A percentile compares a stretch with the other conserved stretches of the same genome.
Conservation (phyloP, 2,113 vertebrate species). For the Odontophorus gujanensis region DNA sequence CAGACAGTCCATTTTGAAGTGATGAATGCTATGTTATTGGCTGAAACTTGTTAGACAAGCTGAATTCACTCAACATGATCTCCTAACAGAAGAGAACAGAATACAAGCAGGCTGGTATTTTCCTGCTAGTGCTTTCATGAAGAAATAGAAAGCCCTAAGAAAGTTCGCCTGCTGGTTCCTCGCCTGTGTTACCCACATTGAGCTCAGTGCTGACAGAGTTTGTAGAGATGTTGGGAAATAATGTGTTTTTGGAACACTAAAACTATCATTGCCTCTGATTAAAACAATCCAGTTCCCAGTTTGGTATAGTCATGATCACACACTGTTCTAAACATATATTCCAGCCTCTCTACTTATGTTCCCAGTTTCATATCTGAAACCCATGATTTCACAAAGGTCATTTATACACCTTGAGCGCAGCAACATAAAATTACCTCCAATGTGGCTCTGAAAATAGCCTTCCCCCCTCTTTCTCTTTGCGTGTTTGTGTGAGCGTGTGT, state of each 20-base stretch:
- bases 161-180: slow-evolving; percentile 22
- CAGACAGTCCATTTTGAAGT: not conserved
- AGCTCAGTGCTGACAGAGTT: slow-evolving; percentile 19
- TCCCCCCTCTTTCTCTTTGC: not conserved
- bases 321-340: slow-evolving; percentile 68
- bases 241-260: slow-evolving; percentile 54
- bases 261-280: slow-evolving; percentile 71
- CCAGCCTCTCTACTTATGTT: slow-evolving; percentile 61
- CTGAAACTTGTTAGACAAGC: not conserved
- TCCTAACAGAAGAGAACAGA: slow-evolving; percentile 25
- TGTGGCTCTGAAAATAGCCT: slow-evolving; percentile 66
- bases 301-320: slow-evolving; percentile 68
- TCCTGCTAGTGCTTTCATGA: not conserved
- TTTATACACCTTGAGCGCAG: slow-evolving; percentile 73
- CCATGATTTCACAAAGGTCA: slow-evolving; percentile 77
- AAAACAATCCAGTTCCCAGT: slow-evolving; percentile 69
- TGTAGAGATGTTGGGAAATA: slow-evolving; percentile 51
- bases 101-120: slow-evolving; percentile 38
- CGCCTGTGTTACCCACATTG: not conserved
- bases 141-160: slow-evolving; percentile 23
- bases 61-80: slow-evolving; percentile 37
- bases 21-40: slow-evolving; percentile 37
- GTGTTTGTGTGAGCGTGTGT: not conserved
- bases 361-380: slow-evolving; percentile 64
- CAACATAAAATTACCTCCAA: slow-evolving; percentile 74